Evolutionary conservation across 2,888 invertebrate genomes (phyloP).

Genomic region (Erebia aethiops): DNA sequence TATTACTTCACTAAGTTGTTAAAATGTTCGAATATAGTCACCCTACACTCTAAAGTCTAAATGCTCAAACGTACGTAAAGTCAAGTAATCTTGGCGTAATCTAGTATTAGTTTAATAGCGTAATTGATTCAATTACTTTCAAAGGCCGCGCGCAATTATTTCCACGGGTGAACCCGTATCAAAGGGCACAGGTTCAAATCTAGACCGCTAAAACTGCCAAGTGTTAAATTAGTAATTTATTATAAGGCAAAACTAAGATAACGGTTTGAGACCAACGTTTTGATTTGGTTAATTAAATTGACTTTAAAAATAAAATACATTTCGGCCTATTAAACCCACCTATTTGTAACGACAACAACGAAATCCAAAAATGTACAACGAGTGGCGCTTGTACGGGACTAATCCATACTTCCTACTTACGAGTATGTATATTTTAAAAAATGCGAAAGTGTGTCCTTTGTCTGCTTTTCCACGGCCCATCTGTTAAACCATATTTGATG

Average conservation of each 20-base stretch:
- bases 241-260: not conserved
- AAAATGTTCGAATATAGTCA: not conserved
- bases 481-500: too few species aligned
- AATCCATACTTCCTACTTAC: too few species aligned
- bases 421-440: too few species aligned
- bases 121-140: slow-evolving; percentile 28
- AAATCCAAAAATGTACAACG: too few species aligned
- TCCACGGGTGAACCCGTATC: slow-evolving; percentile 27
- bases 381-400: too few species aligned
- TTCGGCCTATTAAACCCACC: too few species aligned
- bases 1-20: too few species aligned
- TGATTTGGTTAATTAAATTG: too few species aligned
- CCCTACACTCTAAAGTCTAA: slow-evolving; percentile 18
- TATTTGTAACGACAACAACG: too few species aligned
- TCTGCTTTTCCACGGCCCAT: too few species aligned
- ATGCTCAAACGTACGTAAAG: slow-evolving; percentile 15
- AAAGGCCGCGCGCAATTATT: slow-evolving; percentile 35
- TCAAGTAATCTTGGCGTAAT: slow-evolving; percentile 30
- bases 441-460: too few species aligned
- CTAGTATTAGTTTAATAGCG: slow-evolving; percentile 33
- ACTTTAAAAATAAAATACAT: too few species aligned
- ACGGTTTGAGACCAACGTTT: not conserved
- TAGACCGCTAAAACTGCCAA: not conserved
- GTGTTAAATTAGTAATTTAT: slow-evolving; percentile 13
- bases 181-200: slow-evolving; percentile 29